A percentile compares a stretch with the other conserved stretches of the same genome.
Evolutionary conservation across 2,888 invertebrate species (phyloP).

Genomic region (Halocaridina rubra): DNA sequence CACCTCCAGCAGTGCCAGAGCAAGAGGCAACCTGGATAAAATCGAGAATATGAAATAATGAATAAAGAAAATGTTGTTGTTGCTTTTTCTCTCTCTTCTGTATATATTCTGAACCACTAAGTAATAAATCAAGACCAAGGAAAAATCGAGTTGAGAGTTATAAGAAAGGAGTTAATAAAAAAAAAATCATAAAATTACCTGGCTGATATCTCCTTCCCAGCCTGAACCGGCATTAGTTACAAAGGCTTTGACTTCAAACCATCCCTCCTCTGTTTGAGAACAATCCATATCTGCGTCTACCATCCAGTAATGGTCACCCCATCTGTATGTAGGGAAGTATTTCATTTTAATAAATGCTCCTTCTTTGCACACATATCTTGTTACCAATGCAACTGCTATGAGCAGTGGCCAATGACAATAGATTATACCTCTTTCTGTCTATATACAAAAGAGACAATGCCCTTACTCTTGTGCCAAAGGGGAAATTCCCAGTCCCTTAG

Average conservation of each 20-base stretch:
- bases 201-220: slow-evolving; percentile 66
- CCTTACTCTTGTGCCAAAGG: too few relatives aligned
- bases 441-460: too few relatives aligned
- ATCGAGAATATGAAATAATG: too few relatives aligned
- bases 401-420: too few relatives aligned
- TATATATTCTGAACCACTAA: not conserved
- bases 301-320: slow-evolving; percentile 69
- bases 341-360: not conserved
- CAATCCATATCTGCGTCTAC: slow-evolving; percentile 70
- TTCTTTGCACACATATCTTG: too few relatives aligned
- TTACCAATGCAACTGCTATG: too few relatives aligned
- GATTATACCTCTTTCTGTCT: too few relatives aligned
- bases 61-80: not conserved
- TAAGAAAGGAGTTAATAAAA: too few relatives aligned
- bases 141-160: not conserved
- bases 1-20: slow-evolving; percentile 66
- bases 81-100: not conserved
- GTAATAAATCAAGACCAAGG: not conserved
- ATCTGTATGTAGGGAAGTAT: slow-evolving; percentile 56
- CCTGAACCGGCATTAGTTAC: slow-evolving; percentile 65
- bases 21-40: too few relatives aligned
- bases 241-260: slow-evolving; percentile 70
- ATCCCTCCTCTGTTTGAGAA: slow-evolving; percentile 67
- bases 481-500: too few relatives aligned
- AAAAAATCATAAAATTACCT: too few relatives aligned